phyloP scores from a whole-genome alignment of 2,113 vertebrate genomes.

The Corythaixoides concolor region DNA sequence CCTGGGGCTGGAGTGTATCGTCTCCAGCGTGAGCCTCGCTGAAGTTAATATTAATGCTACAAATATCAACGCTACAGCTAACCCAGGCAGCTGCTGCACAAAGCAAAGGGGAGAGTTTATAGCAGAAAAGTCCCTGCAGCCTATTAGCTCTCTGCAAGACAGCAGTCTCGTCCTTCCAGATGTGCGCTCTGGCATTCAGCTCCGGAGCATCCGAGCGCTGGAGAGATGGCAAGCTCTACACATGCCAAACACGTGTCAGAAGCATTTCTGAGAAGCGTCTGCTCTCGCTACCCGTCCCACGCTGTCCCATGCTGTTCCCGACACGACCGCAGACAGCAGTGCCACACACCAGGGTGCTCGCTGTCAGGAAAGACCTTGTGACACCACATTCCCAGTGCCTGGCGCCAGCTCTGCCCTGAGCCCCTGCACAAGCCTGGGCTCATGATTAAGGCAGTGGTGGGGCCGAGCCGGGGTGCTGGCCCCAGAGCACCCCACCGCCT shows the following conservation, averaged over 20 bases:
- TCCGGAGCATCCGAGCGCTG: neutral
- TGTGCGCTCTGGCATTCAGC: neutral
- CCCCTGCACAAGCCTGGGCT: neutral
- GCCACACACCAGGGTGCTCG: neutral
- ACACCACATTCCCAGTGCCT: neutral
- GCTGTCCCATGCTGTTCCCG: neutral
- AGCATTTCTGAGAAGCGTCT: neutral
- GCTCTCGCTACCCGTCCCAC: neutral
- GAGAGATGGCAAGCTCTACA: neutral
- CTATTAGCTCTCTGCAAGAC: neutral
- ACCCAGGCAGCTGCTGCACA: neutral
- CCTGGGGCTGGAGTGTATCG: neutral
- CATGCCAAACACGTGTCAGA: neutral
- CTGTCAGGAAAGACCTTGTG: neutral
- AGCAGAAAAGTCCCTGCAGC: slow-evolving; percentile 11
- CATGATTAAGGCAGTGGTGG: neutral
- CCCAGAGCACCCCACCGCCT: neutral
- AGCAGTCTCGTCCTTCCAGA: slow-evolving; percentile 16
- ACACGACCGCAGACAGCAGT: neutral
- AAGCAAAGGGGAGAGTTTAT: neutral
- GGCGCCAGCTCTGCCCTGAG: neutral
- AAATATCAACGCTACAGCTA: neutral
- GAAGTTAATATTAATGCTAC: slow-evolving; percentile 41
- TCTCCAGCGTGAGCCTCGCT: neutral
- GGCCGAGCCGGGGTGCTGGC: neutral